Conservation (phyloP, 1,140 invertebrate genomes). For the Apis cerana region DNA sequence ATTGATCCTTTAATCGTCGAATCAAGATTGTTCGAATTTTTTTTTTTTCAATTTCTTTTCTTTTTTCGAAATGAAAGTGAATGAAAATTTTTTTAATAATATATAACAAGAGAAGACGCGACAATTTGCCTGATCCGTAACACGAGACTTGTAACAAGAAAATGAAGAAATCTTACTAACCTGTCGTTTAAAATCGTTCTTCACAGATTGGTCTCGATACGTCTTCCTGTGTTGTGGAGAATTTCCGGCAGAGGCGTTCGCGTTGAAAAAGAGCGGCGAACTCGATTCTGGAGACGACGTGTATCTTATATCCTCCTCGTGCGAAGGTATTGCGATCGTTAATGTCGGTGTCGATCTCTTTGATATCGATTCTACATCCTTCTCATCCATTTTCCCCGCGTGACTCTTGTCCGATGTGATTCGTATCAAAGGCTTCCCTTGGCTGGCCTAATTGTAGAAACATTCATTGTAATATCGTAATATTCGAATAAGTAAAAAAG, state of each 20-base stretch:
- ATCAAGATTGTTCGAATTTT: no score
- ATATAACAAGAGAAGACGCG: no score
- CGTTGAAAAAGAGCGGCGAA: conserved; percentile 61
- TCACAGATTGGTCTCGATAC: conserved; percentile 41
- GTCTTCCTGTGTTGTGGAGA: conserved; percentile 53
- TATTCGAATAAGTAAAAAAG: not conserved
- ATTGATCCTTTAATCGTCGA: no score
- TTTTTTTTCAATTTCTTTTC: no score
- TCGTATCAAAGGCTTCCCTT: conserved; percentile 57
- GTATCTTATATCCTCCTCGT: conserved; percentile 79
- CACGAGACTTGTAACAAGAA: no score
- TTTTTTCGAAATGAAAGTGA: no score
- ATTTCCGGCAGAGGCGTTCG: conserved; percentile 50
- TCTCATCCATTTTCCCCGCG: not conserved
- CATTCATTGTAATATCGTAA: not conserved
- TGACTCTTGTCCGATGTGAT: conserved; percentile 49
- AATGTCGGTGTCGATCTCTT: conserved; percentile 79
- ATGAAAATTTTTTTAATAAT: no score
- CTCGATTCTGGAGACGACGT: conserved; percentile 69
- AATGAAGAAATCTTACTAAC: conserved; percentile 37
- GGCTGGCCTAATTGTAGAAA: conserved; percentile 4
- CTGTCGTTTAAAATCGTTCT: conserved; percentile 66
- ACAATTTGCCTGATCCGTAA: no score
- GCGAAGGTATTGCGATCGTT: conserved; percentile 83
- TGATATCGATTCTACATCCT: conserved; percentile 11